Evolutionary conservation across 2,888 invertebrate species (phyloP), one percentile per base, ranked within the genome.

Genomic region (Sarcophaga rosellei): DNA sequence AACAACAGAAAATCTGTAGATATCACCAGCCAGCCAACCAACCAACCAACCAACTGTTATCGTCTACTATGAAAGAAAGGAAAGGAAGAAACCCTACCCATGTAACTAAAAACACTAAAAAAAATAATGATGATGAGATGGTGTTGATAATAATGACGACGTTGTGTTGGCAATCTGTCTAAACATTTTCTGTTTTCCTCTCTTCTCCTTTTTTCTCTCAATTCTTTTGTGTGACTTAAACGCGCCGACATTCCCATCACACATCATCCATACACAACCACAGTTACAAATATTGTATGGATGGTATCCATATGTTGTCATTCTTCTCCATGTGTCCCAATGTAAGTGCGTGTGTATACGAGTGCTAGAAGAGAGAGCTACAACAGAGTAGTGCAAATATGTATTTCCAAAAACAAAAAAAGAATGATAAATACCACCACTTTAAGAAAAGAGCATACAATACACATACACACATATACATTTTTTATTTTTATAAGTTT

Each of bases 61-160:
- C 35, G 35, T 35, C 35, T 10, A 10, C 35, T 35, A 0, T 35
- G 35, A 35, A 35, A 35, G 0, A 35, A 35, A 35, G 8, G 10
- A 15, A 53, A 15, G 17, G 5, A 53, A 5, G 5, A 53, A 23
- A 21, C 45, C 10, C 44, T 68, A 17, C 10, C 20, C 23, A 53
- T 23, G 23, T 70, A 70, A 53, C 17, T 17, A 21, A 12, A 21
- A 23, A 53, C 17, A 17, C 15, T 4, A 53, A 53, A 4, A 53
- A 4, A 17, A 23, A 53, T 80, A 59, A 75, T 63, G 61, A 65
- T 75, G 75, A 72, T 72, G 75, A 80, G 75, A 72, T 75, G 80
- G 70, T 80, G 53, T 53, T 53, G 53, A 53, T 17, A 53, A 53
- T 53, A 53, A 53, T 53, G 53, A 74, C 69, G 21, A 61, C 53